Evolutionary conservation across 1,140 invertebrate species (phyloP), one percentile per base, ranked within the genome.

Genomic region (Heliothis virescens): DNA sequence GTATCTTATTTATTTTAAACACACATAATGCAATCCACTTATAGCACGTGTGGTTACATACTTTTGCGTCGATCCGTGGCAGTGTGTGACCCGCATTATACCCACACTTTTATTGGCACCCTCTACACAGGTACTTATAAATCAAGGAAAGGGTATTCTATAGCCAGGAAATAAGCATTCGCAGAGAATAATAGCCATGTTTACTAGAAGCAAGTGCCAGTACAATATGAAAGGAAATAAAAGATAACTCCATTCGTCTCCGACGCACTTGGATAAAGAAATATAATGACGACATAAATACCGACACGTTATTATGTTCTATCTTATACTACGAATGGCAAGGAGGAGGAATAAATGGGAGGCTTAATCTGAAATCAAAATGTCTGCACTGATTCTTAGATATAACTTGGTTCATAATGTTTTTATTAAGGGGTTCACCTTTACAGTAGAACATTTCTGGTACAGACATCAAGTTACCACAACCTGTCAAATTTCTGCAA

Each of bases 261-360:
- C 18, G 18, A 41, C 41, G 34, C 62, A 65, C 34, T 41, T 65
- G 62, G 41, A 65, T 65, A 65, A 65, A 48, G 47, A 18, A 15
- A 65, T 18, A 18, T 65, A 65, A 65, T 48, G 62, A 48, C 12
- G 41, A 48, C 62, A 65, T 65, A 65, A 65, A 65, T 47, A 63
- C 60, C 34, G 41, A 48, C 34, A 65, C 62, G 62, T 65, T 65
- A 48, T 65, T 65, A 65, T 65, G 62, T 48, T 41, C 34, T 48
- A 65, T 65, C 41, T 34, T 48, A 65, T 65, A n/a, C n/a, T n/a
- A 16, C 16, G 10, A 65, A 65, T 18, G 62, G 16, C n/a, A 65
- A 12, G 41, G 41, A 48, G 34, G 18, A 21, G 34, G 9, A 47
- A 63, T 47, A 63, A 47, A 47, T 63, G 34, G 34, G 18, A n/a